phyloP scores from a whole-genome alignment of 2,888 invertebrate species.

The Ormyrus pomaceus region DNA sequence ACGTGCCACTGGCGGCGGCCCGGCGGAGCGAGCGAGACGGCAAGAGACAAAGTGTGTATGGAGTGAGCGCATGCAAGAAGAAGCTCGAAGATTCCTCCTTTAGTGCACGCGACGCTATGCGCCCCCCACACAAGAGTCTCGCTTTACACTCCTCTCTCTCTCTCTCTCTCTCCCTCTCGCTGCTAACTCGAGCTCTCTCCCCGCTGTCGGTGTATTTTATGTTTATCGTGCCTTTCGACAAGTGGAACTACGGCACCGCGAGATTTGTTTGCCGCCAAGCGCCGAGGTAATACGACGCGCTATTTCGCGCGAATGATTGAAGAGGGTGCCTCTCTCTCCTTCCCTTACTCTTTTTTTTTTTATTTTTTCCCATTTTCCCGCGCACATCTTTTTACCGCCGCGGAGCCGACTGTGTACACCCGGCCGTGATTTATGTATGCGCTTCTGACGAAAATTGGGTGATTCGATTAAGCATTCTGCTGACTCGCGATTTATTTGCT shows the following conservation, averaged over 20 bases:
- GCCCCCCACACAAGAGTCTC: neutral
- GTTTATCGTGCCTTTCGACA: constrained; percentile 43
- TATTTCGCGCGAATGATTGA: constrained; percentile 21
- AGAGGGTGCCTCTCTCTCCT: neutral
- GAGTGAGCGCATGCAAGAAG: constrained; percentile 38
- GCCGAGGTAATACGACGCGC: neutral
- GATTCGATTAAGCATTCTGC: no score
- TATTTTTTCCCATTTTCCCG: no score
- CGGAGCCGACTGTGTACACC: no score
- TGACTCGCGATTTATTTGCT: no score
- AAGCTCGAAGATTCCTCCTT: constrained; percentile 37
- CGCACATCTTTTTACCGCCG: no score
- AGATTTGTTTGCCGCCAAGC: constrained; percentile 20
- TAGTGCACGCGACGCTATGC: constrained; percentile 23
- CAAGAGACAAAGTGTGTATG: neutral
- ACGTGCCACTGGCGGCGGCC: constrained; percentile 63
- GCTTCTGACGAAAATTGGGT: no score
- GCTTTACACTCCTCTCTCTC: neutral
- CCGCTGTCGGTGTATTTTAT: constrained; percentile 21
- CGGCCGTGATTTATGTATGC: no score
- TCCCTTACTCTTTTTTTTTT: no score
- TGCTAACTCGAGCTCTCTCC: neutral
- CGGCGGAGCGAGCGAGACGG: neutral
- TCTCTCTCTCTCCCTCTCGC: neutral
- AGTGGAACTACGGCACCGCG: constrained; percentile 19